Base-by-base conservation (phyloP, 2,888 invertebrate genomes). In the Cryptocephalus primarius region DNA sequence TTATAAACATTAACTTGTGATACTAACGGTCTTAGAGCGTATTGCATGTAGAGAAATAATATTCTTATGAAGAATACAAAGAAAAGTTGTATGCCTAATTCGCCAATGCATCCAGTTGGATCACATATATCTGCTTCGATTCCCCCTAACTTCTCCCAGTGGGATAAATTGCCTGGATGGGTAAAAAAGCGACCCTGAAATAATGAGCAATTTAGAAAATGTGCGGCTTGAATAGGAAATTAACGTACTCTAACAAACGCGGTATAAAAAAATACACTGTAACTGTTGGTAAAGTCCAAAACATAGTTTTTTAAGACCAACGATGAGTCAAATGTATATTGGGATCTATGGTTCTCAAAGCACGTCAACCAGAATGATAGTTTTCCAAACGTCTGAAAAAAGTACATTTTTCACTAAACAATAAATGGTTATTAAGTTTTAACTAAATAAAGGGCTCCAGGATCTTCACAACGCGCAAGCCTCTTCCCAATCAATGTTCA, bases 101-200 rank as follows among this genome's bases (percentile, higher is more conserved):
- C 77, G 32, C 73, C 71, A 9, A 78, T 64, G 61, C 79, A 80
- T 1, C 78, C 77, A 6, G 74, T 68, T 4, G 71, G 70, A 54
- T 70, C 70, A 52, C 74, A 75, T 54, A 65, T 56, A 51, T 73
- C 71, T 43, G 61, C 46, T 8, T 48, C 47, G 32, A 60, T 44
- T 3, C 68, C 54, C 11, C 59, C 56, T 31, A 56, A 31, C 42
- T 50, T 36, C 43, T 43, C 36, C 48, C 49, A 55, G 33, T 58
- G 46, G 10, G 56, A 33, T 1, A 52, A 33, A 46, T 72, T 70
- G 1, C 70, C 68, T 1, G 74, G 74, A 55, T 72, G 62, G 1
- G 68, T 68, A 49, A 63, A 72, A 55, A 73, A 69, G 36, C 64
- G 63, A 11, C 72, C 72, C 72, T 72, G 1, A 31, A 36, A 36